Evolutionary conservation across 2,888 invertebrate genomes (phyloP), one percentile per base, ranked within the genome.

Genomic region (Nomada goodeniana): DNA sequence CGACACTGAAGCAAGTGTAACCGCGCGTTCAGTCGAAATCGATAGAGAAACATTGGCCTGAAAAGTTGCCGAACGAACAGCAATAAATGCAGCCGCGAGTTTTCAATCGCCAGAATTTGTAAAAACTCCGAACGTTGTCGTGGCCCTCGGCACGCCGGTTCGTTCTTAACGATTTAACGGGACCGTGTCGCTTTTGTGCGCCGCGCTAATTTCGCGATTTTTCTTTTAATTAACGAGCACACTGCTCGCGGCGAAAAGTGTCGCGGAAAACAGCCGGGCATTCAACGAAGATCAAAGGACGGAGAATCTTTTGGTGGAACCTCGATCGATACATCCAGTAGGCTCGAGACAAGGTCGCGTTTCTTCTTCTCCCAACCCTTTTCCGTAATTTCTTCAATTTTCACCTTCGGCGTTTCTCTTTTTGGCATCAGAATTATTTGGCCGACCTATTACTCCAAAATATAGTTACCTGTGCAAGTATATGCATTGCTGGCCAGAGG

Each of bases 231-330:
- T 81, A 81, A 81, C 57, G 59, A 59, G 63, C 68, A 26, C 68
- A n/a, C 29, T 52, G 52, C 11, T 42, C 36, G 60, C 50, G 57
- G 26, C 50, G 29, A 57, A 55, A 76, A 68, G 68, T 29, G 47
- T 47, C 13, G 36, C 2, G 42, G 53, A 47, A 42, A 65, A 36
- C 36, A 70, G 70, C 36, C 47, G 69, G 76, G 77, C 79, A 80
- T 80, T 80, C 79, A 71, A 13, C 18, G 57, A 57, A 69, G 78
- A 79, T 76, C 70, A 80, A 77, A 80, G 70, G 70, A 70, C 57
- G 59, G 70, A 57, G 44, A 44, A 75, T 13, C 61, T 64, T 71
- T 57, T 23, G n/a, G 20, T 29, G 20, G 29, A 52, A 20, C 23
- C 26, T 55, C 26, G 61, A n/a, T 63, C 61, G 71, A 55, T 11